Evolutionary conservation across 2,888 invertebrate species (phyloP).

Genomic region (Acrobasis repandana): DNA sequence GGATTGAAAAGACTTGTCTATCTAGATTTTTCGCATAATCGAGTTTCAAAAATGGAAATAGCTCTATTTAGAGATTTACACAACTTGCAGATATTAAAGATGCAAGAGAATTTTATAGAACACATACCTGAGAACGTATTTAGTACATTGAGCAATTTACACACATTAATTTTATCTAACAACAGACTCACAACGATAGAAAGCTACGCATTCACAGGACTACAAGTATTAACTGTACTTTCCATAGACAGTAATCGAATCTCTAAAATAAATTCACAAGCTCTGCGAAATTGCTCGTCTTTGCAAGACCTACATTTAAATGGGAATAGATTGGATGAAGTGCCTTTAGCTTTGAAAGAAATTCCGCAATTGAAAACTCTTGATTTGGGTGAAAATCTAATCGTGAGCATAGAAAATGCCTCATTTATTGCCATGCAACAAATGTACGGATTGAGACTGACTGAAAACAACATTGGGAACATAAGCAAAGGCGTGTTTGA

Average conservation of each 20-base stretch:
- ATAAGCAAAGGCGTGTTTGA: conserved; percentile 91
- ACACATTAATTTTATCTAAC: conserved; percentile 91
- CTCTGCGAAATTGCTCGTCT: conserved; percentile 90
- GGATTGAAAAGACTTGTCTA: conserved; percentile 90
- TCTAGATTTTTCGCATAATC: conserved; percentile 89
- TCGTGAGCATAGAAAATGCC: conserved; percentile 89
- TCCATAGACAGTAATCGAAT: conserved; percentile 92
- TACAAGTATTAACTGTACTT: conserved; percentile 88
- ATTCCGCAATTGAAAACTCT: conserved; percentile 90
- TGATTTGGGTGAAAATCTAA: conserved; percentile 93
- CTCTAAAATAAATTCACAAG: conserved; percentile 87
- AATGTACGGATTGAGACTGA: conserved; percentile 90
- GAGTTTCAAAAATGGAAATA: conserved; percentile 88
- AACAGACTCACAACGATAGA: conserved; percentile 90
- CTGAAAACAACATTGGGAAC: conserved; percentile 92
- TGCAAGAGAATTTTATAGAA: conserved; percentile 91
- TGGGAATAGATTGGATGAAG: conserved; percentile 89
- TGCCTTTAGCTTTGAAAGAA: conserved; percentile 88
- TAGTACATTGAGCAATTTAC: conserved; percentile 88
- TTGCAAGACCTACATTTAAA: conserved; percentile 92
- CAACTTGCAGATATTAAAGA: conserved; percentile 89
- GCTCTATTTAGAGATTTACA: conserved; percentile 90
- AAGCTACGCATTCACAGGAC: conserved; percentile 88
- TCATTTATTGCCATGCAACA: conserved; percentile 91
- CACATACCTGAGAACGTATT: conserved; percentile 90